These are phyloP conservation scores for Apis cerana DNA, from an alignment of 1,140 invertebrate genomes.

Conservation along the genomic window DNA sequence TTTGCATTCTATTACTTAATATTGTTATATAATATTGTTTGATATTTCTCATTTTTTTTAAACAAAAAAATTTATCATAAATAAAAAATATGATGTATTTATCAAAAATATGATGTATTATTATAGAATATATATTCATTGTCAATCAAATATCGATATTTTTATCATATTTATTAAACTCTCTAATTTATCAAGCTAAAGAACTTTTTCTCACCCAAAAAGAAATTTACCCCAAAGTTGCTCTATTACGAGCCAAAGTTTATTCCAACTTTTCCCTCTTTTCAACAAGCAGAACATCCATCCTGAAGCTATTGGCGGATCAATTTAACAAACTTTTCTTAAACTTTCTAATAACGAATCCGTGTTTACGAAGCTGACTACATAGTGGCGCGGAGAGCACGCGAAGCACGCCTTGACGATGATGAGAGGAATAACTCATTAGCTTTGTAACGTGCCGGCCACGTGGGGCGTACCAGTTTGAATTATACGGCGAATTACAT, in stretches of 20 bases:
- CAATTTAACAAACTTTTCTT: not conserved
- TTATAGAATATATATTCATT: too few relatives aligned
- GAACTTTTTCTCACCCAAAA: not conserved
- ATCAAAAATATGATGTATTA: not conserved
- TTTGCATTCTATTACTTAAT: not conserved
- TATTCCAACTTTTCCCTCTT: not conserved
- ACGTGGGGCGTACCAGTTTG: not conserved
- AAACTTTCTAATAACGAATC: conserved; percentile 10
- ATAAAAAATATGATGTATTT: not conserved
- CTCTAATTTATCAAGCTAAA: not conserved
- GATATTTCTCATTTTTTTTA: not conserved
- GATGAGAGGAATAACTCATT: conserved; percentile 43
- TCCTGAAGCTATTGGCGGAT: not conserved
- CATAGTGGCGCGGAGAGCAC: not conserved
- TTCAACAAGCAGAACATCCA: not conserved
- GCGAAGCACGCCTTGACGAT: conserved; percentile 9
- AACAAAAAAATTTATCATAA: not conserved
- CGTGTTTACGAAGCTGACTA: not conserved
- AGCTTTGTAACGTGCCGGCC: conserved; percentile 24
- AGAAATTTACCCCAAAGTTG: not conserved
- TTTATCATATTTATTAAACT: not conserved
- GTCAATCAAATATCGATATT: not conserved
- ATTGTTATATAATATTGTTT: too few relatives aligned
- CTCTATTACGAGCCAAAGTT: not conserved
- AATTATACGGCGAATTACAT: conserved; percentile 38